Evolutionary conservation across 2,113 vertebrate species (phyloP).

Genomic region (Sebastes fasciatus): DNA sequence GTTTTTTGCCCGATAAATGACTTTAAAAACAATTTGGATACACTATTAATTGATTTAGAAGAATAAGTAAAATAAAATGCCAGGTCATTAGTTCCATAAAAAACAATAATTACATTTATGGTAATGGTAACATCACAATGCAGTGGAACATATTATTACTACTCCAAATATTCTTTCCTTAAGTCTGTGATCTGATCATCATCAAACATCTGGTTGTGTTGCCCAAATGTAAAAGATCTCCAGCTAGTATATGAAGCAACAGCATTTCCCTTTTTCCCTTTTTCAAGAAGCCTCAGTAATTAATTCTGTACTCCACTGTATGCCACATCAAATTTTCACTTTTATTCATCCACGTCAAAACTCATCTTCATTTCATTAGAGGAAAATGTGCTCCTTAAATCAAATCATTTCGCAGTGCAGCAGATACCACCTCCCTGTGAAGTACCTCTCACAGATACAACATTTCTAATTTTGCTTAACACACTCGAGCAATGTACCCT

Average conservation of each 20-base stretch:
- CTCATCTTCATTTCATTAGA: slow-evolving; percentile 73
- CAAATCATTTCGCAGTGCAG: slow-evolving; percentile 54
- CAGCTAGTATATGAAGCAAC: not conserved
- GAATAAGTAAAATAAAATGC: no score
- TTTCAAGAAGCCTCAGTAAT: slow-evolving; percentile 42
- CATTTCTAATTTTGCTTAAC: slow-evolving; percentile 58
- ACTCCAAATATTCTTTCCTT: not conserved
- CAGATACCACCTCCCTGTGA: slow-evolving; percentile 43
- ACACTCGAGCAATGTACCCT: slow-evolving; percentile 43
- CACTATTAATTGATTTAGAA: no score
- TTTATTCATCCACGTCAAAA: slow-evolving; percentile 67
- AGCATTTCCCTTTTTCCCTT: not conserved
- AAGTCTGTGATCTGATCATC: not conserved
- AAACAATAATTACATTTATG: not conserved
- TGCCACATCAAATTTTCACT: slow-evolving; percentile 55
- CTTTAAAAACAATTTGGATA: no score
- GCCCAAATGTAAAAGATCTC: not conserved
- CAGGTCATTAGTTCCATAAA: not conserved
- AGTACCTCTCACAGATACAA: slow-evolving; percentile 47
- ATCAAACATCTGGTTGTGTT: not conserved
- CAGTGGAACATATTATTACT: not conserved
- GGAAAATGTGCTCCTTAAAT: slow-evolving; percentile 65
- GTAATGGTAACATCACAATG: no score
- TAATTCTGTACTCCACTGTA: slow-evolving; percentile 47
- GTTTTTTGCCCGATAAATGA: not conserved